These are phyloP conservation scores for Platycheirus albimanus DNA, from an alignment of 2,888 invertebrate species.

Conservation along the genomic window DNA sequence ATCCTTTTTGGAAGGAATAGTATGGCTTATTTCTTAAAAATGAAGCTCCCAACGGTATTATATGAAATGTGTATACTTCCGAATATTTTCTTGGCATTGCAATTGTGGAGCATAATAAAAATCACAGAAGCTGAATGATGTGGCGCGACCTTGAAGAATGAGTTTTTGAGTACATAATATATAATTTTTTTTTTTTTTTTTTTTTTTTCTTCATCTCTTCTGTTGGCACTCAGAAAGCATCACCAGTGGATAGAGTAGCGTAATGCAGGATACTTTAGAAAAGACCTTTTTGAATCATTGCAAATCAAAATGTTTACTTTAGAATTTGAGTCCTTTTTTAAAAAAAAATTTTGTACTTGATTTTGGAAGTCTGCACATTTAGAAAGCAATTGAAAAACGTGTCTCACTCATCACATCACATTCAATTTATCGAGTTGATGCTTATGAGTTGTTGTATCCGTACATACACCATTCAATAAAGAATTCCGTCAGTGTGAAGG, in stretches of 20 bases:
- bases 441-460: constrained; percentile 45
- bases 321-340: constrained; percentile 45
- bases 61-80: constrained; percentile 10
- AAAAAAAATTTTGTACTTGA: constrained; percentile 8
- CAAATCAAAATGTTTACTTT: constrained; percentile 70
- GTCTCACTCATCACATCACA: constrained; percentile 69
- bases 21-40: constrained; percentile 42
- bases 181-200: no score
- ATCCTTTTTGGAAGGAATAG: constrained; percentile 17
- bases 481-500: constrained; percentile 14
- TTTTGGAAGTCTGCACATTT: constrained; percentile 46
- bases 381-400: constrained; percentile 55
- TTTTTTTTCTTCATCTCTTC: no score
- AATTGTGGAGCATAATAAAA: constrained; percentile 64
- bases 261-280: constrained; percentile 37
- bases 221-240: no score
- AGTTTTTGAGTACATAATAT: not conserved
- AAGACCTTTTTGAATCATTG: constrained; percentile 56
- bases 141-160: constrained; percentile 31
- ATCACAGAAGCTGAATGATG: constrained; percentile 29
- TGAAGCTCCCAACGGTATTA: constrained; percentile 57
- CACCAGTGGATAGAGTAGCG: constrained; percentile 16
- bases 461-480: constrained; percentile 63
- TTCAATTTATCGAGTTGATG: constrained; percentile 60
- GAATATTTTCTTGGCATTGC: constrained; percentile 57